A percentile compares a stretch with the other conserved stretches of the same genome.
Evolutionary conservation across 2,797 vertebrate species (phyloP).

Genomic region (Melanotaenia boesemani): DNA sequence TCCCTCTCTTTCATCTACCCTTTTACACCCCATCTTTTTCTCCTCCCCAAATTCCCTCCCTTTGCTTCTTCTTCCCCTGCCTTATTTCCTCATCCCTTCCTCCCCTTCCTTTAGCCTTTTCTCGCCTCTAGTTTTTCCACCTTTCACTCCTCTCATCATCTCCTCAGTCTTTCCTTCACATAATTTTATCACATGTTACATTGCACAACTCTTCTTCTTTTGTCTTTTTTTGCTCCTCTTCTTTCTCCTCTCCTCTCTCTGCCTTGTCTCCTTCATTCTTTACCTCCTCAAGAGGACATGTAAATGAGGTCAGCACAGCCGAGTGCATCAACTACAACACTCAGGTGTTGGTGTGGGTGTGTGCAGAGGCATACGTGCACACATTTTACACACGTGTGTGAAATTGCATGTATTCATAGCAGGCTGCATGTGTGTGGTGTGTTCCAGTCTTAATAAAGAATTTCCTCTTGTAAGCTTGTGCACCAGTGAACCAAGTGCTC

Average conservation of each 20-base stretch:
- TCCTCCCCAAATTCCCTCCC: conserved; percentile 57
- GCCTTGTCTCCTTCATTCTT: conserved; percentile 27
- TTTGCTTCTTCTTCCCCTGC: conserved; percentile 43
- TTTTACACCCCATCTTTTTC: conserved; percentile 63
- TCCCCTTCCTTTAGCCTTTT: conserved; percentile 6
- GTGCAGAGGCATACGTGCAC: conserved; percentile 13
- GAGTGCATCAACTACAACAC: conserved; percentile 53
- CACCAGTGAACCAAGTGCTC: conserved; percentile 62
- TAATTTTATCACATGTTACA: conserved; percentile 26
- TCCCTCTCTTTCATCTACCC: conserved; percentile 69
- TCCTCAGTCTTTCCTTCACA: conserved; percentile 15
- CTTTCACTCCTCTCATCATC: conserved; percentile 39
- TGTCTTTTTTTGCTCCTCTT: conserved; percentile 18
- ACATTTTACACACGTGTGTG: conserved; percentile 22
- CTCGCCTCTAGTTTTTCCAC: conserved; percentile 24
- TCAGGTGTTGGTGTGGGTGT: conserved; percentile 64
- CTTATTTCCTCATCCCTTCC: conserved; percentile 51
- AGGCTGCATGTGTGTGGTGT: neutral
- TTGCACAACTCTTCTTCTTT: conserved; percentile 29
- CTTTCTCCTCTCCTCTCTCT: neutral
- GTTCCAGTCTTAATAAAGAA: conserved; percentile 58
- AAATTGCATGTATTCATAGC: conserved; percentile 14
- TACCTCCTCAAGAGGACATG: conserved; percentile 65
- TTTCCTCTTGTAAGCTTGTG: conserved; percentile 49
- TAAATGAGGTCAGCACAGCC: conserved; percentile 72